These are phyloP conservation scores for Vanessa atalanta DNA, from an alignment of 1,140 invertebrate genomes.

Conservation along the genomic window DNA sequence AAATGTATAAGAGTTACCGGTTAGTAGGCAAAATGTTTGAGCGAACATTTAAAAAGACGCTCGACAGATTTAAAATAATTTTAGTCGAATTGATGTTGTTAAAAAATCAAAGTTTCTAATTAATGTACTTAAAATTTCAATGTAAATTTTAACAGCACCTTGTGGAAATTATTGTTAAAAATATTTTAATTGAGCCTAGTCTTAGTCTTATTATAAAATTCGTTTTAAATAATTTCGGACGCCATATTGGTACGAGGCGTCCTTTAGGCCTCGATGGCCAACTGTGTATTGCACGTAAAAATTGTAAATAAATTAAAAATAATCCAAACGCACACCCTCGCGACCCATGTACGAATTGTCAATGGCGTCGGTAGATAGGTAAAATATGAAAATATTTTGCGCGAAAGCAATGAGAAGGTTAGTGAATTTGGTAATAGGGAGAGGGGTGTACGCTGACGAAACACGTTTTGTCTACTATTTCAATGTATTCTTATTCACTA, in stretches of 20 bases:
- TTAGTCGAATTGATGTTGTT: slow-evolving; percentile 80
- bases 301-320: slow-evolving; percentile 59
- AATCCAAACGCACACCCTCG: slow-evolving; percentile 65
- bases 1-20: slow-evolving; percentile 71
- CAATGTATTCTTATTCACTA: slow-evolving; percentile 59
- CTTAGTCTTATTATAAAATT: slow-evolving; percentile 73
- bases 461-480: slow-evolving; percentile 62
- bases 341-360: slow-evolving; percentile 47
- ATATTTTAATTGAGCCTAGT: slow-evolving; percentile 79
- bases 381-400: slow-evolving; percentile 65
- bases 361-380: slow-evolving; percentile 65
- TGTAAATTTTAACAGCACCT: slow-evolving; percentile 78
- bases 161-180: slow-evolving; percentile 73
- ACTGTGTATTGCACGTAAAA: slow-evolving; percentile 44
- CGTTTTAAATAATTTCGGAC: slow-evolving; percentile 62
- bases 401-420: slow-evolving; percentile 76
- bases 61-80: slow-evolving; percentile 70
- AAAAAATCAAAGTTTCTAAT: slow-evolving; percentile 79
- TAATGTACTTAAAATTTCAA: slow-evolving; percentile 80
- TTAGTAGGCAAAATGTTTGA: slow-evolving; percentile 76
- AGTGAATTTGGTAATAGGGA: slow-evolving; percentile 74
- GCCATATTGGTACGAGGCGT: slow-evolving; percentile 47
- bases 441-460: slow-evolving; percentile 48
- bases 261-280: slow-evolving; percentile 36
- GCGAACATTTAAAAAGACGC: slow-evolving; percentile 79